Base-by-base conservation (phyloP, 2,797 vertebrate species). In the Trachurus trachurus region DNA sequence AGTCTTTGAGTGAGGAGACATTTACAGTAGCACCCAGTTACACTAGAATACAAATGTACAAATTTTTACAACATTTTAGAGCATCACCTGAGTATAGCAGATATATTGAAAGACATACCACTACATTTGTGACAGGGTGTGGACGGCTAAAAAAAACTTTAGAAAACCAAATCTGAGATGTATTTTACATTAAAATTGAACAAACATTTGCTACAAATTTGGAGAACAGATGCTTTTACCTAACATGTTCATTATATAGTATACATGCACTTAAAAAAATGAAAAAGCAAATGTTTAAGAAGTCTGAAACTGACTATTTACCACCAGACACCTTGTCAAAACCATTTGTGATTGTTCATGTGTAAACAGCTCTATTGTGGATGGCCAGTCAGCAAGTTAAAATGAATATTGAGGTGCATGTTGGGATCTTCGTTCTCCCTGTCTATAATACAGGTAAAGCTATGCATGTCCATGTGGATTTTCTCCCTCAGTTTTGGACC, bases 401-500 rank as follows among this genome's bases (percentile, higher is more conserved):
- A 76, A 79, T 71, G 0, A 52, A 58, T 6, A 63, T 12, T 37
- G 19, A 63, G 49, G 63, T 69, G 70, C 44, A 65, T 45, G 6
- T 2, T 34, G 19, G 17, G 21, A 60, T 58, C 42, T 56, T 59
- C 7, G 26, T 44, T 60, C 40, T 49, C 1, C 8, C 16, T 0
- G 37, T 70, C 40, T 80, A 66, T 71, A 67, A 58, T 79, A 79
- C 9, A 21, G 34, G 13, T 17, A 21, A 31, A 72, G 9, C 40
- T 13, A 58, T 54, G 6, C 39, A 34, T 26, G 34, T 66, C 19
- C 6, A 49, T 17, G 45, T 39, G 61, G 9, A 60, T 71, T 76
- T 44, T 75, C 37, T 89, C 47, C 71, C 22, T 91, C 56, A 92
- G 66, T 58, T 88, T 21, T 44, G 91, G 63, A 89, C 76, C 77